phyloP scores from a whole-genome alignment of 2,113 vertebrate genomes.

The Geococcyx californianus region DNA sequence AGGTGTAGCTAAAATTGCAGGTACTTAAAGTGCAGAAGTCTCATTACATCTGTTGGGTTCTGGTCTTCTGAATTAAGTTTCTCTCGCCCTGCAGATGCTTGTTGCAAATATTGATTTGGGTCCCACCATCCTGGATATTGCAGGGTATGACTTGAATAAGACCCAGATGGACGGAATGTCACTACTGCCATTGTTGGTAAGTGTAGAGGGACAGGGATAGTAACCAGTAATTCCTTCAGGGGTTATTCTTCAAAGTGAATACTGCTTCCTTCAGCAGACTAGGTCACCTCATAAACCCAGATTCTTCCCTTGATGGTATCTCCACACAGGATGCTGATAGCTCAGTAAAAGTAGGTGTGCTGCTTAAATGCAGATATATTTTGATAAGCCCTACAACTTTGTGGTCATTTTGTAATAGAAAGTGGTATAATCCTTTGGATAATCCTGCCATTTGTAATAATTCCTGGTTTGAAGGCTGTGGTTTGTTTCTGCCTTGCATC shows the following conservation, averaged over 20 bases:
- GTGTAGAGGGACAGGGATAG: not conserved
- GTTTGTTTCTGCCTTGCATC: not conserved
- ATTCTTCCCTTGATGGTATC: not conserved
- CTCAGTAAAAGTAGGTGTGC: not conserved
- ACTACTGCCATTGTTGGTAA: conserved; percentile 88
- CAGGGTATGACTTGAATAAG: conserved; percentile 85
- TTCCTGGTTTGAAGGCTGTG: not conserved
- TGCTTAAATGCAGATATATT: not conserved
- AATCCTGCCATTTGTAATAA: not conserved
- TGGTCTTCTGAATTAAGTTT: not conserved
- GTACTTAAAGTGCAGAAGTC: not conserved
- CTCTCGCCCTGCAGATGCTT: conserved; percentile 77
- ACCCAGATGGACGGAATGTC: conserved; percentile 97
- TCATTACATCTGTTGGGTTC: not conserved
- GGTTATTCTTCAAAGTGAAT: not conserved
- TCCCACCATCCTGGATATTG: conserved; percentile 95
- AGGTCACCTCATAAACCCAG: not conserved
- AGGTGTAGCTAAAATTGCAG: not conserved
- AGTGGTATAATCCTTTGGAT: not conserved
- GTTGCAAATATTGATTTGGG: conserved; percentile 95
- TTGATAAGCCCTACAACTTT: not conserved
- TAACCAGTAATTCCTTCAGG: not conserved
- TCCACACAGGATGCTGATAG: not conserved
- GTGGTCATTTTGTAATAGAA: not conserved
- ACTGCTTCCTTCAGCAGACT: not conserved